Evolutionary conservation across 2,797 vertebrate genomes (phyloP).

Genomic region (Gymnothorax javanicus): DNA sequence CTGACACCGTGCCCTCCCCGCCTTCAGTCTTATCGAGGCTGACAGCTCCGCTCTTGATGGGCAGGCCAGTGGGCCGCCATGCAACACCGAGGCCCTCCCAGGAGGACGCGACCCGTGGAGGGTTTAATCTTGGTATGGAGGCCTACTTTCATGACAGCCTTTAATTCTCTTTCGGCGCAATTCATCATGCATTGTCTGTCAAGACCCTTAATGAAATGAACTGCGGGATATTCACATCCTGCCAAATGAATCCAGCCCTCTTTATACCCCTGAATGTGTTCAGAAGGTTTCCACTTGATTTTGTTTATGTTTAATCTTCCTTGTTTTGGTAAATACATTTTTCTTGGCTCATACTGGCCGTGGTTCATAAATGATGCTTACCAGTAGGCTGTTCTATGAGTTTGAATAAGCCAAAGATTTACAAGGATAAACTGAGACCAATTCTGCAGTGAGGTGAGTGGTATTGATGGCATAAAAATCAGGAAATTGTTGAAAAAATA

Average conservation of each 20-base stretch:
- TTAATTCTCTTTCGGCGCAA: slow-evolving; percentile 34
- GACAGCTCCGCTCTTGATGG: slow-evolving; percentile 27
- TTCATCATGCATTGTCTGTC: slow-evolving; percentile 27
- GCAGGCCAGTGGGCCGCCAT: slow-evolving; percentile 12
- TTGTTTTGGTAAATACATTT: not conserved
- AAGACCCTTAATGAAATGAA: slow-evolving; percentile 8
- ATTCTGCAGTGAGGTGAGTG: too few species aligned
- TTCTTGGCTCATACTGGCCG: not conserved
- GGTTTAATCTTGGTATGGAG: slow-evolving; percentile 26
- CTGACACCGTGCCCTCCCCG: slow-evolving; percentile 21
- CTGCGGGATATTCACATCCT: slow-evolving; percentile 28
- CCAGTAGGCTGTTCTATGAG: not conserved
- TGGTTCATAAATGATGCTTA: not conserved
- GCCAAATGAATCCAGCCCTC: slow-evolving; percentile 15
- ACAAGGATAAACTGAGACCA: too few species aligned
- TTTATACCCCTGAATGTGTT: not conserved
- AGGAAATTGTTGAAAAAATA: not conserved
- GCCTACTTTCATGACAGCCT: slow-evolving; percentile 21
- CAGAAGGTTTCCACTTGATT: not conserved
- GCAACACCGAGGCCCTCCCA: slow-evolving; percentile 8
- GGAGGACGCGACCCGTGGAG: slow-evolving; percentile 20
- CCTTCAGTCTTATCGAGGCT: slow-evolving; percentile 32
- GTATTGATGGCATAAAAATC: too few species aligned
- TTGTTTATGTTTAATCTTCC: slow-evolving; percentile 4
- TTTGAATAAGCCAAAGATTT: not conserved